A percentile compares a stretch with the other conserved stretches of the same genome.
Conservation (phyloP, 2,797 vertebrate genomes). For the Rhabdophis nuchalis region DNA sequence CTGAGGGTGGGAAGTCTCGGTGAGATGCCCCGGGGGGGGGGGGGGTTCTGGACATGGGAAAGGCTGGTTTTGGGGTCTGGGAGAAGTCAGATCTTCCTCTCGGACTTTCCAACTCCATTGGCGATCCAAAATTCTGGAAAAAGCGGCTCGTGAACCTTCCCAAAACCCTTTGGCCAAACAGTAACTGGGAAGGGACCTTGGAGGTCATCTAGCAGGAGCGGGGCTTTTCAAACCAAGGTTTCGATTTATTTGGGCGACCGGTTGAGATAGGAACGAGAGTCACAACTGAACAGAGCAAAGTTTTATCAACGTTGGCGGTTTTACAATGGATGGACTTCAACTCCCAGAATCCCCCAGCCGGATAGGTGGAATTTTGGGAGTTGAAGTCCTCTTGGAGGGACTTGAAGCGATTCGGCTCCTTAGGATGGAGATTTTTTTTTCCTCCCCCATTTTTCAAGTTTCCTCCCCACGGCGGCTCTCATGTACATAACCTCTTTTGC, state of each 20-base stretch:
- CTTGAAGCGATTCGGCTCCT: background rate
- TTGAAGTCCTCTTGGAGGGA: background rate
- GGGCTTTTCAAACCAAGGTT: background rate
- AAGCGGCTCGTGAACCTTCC: background rate
- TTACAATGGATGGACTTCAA: background rate
- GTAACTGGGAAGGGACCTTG: too few species aligned
- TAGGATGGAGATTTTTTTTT: background rate
- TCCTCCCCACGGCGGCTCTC: background rate
- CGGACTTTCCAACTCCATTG: background rate
- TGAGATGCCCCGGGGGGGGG: background rate
- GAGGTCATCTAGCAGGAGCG: too few species aligned
- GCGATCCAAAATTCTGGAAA: background rate
- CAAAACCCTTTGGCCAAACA: background rate
- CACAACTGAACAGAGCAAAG: background rate
- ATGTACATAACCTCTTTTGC: background rate
- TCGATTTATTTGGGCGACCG: background rate
- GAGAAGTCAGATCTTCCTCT: background rate
- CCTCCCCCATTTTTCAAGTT: background rate
- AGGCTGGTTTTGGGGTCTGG: background rate
- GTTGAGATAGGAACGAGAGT: background rate
- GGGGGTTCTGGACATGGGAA: background rate
- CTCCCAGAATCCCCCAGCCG: background rate
- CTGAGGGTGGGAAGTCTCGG: background rate
- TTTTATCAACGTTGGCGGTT: background rate
- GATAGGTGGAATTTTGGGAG: background rate